A percentile compares a stretch with the other conserved stretches of the same genome.
Conservation (phyloP, 1,140 invertebrate species). For the Muscidifurax raptorellus region DNA sequence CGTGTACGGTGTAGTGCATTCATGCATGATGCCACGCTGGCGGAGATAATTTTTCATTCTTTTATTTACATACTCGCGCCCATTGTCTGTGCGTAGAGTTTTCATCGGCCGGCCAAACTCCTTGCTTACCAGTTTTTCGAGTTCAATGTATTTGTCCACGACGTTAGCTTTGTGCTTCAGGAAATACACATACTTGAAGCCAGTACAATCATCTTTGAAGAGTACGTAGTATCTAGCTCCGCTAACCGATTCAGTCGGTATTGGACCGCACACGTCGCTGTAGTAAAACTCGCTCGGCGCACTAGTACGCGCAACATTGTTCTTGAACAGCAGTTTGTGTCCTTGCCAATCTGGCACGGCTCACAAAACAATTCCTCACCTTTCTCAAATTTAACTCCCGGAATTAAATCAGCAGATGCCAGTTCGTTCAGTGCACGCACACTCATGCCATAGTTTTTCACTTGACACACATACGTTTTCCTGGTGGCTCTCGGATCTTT, state of each 20-base stretch:
- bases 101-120: constrained; percentile 50
- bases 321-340: too few relatives aligned
- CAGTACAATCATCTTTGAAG: too few relatives aligned
- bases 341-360: too few relatives aligned
- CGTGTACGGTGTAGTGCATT: constrained; percentile 61
- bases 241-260: too few relatives aligned
- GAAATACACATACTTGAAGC: too few relatives aligned
- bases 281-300: too few relatives aligned
- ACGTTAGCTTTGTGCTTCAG: not conserved
- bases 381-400: constrained; percentile 42
- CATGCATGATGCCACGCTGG: constrained; percentile 52
- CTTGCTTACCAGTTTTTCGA: constrained; percentile 56
- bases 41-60: constrained; percentile 31
- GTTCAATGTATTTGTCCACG: constrained; percentile 53
- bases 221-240: too few relatives aligned
- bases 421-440: constrained; percentile 50
- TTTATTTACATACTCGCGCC: constrained; percentile 45
- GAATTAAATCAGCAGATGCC: constrained; percentile 50
- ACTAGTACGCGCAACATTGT: too few relatives aligned
- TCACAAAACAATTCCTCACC: constrained; percentile 55
- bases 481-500: constrained; percentile 61
- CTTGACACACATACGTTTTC: constrained; percentile 48
- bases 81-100: constrained; percentile 54
- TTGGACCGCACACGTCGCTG: too few relatives aligned
- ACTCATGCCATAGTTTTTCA: constrained; percentile 55